Conservation (phyloP, 2,888 invertebrate genomes). For the Drosophila vallismaia region DNA sequence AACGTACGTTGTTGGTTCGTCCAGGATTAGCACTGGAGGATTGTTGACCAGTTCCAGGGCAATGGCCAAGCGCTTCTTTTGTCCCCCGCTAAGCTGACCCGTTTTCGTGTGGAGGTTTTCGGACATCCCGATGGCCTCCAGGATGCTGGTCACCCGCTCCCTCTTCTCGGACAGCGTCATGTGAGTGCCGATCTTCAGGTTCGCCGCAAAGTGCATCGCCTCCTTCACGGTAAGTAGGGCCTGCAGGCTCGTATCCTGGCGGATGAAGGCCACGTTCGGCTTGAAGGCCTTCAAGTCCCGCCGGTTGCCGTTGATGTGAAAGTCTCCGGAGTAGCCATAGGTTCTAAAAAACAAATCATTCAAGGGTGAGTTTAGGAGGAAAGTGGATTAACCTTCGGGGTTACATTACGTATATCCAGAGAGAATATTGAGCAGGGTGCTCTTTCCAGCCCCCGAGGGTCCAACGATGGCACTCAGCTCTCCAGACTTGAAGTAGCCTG, state of each 20-base stretch:
- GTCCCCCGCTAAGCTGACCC: slow-evolving; percentile 92
- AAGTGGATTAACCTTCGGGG: neutral
- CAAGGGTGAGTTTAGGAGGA: slow-evolving; percentile 10
- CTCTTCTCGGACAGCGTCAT: slow-evolving; percentile 87
- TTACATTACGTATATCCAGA: slow-evolving; percentile 92
- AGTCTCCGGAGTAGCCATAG: slow-evolving; percentile 86
- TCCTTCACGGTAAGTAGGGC: slow-evolving; percentile 93
- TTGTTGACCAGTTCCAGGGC: slow-evolving; percentile 96
- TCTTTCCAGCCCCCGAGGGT: slow-evolving; percentile 95
- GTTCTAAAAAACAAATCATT: slow-evolving; percentile 53
- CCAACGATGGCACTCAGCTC: slow-evolving; percentile 94
- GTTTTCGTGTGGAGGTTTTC: slow-evolving; percentile 88
- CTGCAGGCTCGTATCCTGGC: slow-evolving; percentile 93
- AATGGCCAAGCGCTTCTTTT: slow-evolving; percentile 94
- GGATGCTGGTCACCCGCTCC: slow-evolving; percentile 89
- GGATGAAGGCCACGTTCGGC: slow-evolving; percentile 93
- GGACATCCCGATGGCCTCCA: slow-evolving; percentile 90
- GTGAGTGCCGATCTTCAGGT: slow-evolving; percentile 91
- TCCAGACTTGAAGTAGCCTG: slow-evolving; percentile 89
- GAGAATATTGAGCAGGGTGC: slow-evolving; percentile 93
- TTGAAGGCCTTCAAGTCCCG: slow-evolving; percentile 89
- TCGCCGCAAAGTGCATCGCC: slow-evolving; percentile 93
- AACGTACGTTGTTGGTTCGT: slow-evolving; percentile 95
- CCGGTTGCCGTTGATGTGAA: slow-evolving; percentile 89
- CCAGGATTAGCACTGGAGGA: slow-evolving; percentile 96